These are phyloP conservation scores for Phyllostomus discolor DNA, from an alignment of 2,113 vertebrate species.

Conservation along the genomic window DNA sequence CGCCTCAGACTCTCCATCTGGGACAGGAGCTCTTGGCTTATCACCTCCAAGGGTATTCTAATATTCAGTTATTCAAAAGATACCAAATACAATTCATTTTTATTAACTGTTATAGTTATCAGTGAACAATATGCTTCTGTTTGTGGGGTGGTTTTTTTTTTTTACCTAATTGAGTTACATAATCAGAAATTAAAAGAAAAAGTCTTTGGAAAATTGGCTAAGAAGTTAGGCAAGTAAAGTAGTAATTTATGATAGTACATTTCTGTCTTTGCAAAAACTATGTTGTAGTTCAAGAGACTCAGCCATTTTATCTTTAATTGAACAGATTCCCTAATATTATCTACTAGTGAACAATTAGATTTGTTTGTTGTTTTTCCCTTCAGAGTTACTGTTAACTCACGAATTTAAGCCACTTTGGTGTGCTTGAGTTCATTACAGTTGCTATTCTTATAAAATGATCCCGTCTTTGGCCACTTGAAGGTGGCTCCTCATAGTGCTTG, in stretches of 20 bases:
- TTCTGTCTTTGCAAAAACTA: neutral
- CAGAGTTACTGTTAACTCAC: neutral
- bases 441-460: neutral
- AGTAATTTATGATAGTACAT: neutral
- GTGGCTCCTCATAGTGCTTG: neutral
- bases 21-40: neutral
- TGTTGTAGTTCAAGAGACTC: neutral
- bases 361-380: neutral
- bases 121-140: neutral
- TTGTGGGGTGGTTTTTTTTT: neutral
- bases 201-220: neutral
- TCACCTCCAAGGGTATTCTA: neutral
- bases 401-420: neutral
- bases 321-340: neutral
- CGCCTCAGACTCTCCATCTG: neutral
- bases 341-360: neutral
- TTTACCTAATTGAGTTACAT: neutral
- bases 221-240: neutral
- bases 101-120: neutral
- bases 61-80: neutral
- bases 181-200: neutral
- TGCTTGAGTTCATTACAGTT: neutral
- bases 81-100: neutral
- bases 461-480: neutral
- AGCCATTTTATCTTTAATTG: neutral